These are phyloP conservation scores for Salmo trutta DNA, from an alignment of 2,797 vertebrate genomes.

Conservation along the genomic window DNA sequence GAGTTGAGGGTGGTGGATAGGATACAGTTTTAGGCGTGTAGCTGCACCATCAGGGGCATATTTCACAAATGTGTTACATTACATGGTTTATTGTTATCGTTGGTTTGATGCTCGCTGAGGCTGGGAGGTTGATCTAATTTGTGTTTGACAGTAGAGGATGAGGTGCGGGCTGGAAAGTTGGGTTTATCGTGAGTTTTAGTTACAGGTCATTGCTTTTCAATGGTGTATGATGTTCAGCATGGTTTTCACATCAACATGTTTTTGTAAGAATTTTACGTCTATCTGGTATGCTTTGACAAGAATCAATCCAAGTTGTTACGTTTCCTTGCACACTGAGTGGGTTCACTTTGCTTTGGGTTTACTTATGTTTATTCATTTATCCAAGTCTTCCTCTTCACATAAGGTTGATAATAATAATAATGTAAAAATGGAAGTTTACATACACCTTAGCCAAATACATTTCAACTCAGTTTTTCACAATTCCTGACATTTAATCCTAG, in stretches of 20 bases:
- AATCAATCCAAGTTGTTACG: neutral
- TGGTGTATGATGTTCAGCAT: neutral
- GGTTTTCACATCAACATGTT: neutral
- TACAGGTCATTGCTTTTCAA: neutral
- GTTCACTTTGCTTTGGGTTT: neutral
- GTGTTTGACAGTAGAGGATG: no score
- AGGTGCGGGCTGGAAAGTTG: no score
- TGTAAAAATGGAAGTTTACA: no score
- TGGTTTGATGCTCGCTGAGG: no score
- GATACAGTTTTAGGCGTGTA: conserved; percentile 29
- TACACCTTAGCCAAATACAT: no score
- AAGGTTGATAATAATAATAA: no score
- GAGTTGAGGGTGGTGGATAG: conserved; percentile 21
- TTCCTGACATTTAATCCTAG: no score
- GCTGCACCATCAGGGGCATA: neutral
- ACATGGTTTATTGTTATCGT: neutral
- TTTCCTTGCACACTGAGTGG: neutral
- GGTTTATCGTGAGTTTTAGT: no score
- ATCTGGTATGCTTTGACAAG: neutral
- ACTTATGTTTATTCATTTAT: no score
- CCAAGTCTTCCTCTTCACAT: no score
- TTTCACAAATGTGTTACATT: neutral
- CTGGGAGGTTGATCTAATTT: no score
- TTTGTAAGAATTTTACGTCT: neutral
- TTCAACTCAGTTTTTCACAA: no score